Percentiles rank a stretch among this genome's conserved stretches.
Conservation (phyloP, 2,888 invertebrate genomes). For the Mayetiola destructor region DNA sequence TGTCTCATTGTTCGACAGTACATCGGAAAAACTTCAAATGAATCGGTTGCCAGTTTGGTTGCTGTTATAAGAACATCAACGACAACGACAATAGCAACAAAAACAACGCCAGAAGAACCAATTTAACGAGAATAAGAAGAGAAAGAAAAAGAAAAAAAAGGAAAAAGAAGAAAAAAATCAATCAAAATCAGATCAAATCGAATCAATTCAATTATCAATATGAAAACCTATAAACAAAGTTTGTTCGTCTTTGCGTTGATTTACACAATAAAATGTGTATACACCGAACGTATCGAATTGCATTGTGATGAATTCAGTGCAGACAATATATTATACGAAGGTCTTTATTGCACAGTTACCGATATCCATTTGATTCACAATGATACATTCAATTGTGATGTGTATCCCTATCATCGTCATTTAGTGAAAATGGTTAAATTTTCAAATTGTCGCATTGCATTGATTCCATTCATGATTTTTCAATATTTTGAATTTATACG, state of each 20-base stretch:
- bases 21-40: not conserved
- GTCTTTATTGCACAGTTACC: conserved; percentile 29
- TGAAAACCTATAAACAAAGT: no score
- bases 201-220: no score
- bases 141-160: no score
- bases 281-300: conserved; percentile 28
- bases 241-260: no score
- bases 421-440: conserved; percentile 33
- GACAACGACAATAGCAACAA: no score
- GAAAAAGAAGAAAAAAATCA: no score
- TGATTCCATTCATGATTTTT: conserved; percentile 31
- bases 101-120: no score
- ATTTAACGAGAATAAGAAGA: no score
- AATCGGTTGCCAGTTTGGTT: not conserved
- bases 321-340: conserved; percentile 25
- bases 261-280: no score
- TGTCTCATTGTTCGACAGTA: not conserved
- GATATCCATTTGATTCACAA: conserved; percentile 31
- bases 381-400: conserved; percentile 27
- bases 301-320: conserved; percentile 33
- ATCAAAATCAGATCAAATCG: no score
- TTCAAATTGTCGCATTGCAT: conserved; percentile 30
- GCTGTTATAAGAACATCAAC: no score
- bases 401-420: conserved; percentile 21
- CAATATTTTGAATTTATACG: conserved; percentile 28